Conservation (phyloP, 92 coral and sea anemone genomes). For the Phenganax subtilis region DNA sequence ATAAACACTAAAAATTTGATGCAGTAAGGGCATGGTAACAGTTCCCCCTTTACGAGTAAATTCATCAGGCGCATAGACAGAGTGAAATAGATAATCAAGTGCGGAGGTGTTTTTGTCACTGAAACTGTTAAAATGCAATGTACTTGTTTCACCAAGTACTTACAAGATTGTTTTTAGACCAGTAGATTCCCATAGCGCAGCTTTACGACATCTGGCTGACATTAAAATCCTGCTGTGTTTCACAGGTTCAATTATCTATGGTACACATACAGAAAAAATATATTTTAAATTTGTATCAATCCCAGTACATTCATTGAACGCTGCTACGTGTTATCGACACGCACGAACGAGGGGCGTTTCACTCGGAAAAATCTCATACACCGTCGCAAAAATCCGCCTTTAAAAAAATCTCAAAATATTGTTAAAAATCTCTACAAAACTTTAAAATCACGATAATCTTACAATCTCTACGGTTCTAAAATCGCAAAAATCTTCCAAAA, state of each 20-base stretch:
- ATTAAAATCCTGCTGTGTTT: conserved; percentile 59
- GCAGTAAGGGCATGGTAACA: not conserved
- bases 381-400: too few species aligned
- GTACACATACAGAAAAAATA: not conserved
- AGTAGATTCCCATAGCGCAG: conserved; percentile 49
- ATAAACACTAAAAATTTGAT: conserved; percentile 50
- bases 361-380: too few species aligned
- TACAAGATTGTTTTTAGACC: conserved; percentile 44
- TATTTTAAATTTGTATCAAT: not conserved
- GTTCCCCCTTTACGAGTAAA: not conserved
- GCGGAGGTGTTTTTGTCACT: not conserved
- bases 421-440: too few species aligned
- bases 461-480: too few species aligned
- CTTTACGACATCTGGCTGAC: conserved; percentile 57
- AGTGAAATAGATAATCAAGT: not conserved
- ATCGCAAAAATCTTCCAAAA: too few species aligned
- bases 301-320: not conserved
- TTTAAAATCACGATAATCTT: too few species aligned
- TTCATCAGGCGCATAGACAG: not conserved
- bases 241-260: conserved; percentile 50
- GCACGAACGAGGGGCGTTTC: not conserved
- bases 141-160: too few species aligned
- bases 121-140: not conserved
- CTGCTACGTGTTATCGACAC: not conserved
- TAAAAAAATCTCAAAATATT: too few species aligned